Evolutionary conservation across 2,888 invertebrate genomes (phyloP).

Genomic region (Cephonodes hylas): DNA sequence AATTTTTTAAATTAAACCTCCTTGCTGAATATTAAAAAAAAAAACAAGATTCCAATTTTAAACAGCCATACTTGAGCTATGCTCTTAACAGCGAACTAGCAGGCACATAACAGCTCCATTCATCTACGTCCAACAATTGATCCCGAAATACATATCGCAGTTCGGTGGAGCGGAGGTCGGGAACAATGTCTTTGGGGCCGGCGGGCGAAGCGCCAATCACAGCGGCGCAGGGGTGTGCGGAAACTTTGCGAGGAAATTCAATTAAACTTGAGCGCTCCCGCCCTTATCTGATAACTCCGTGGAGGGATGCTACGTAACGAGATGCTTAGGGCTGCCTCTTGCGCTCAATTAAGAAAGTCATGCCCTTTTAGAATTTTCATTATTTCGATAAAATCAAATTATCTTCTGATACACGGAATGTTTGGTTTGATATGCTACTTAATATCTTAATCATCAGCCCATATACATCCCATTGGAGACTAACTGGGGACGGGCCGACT

Average conservation of each 20-base stretch:
- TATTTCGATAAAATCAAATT: too few relatives aligned
- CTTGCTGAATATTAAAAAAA: too few relatives aligned
- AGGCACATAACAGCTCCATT: constrained; percentile 26
- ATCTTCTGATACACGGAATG: too few relatives aligned
- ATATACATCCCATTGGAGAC: too few relatives aligned
- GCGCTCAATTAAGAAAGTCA: not conserved
- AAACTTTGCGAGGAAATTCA: constrained; percentile 77
- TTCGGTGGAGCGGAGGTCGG: constrained; percentile 37
- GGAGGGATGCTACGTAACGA: constrained; percentile 73
- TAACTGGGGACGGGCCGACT: too few relatives aligned
- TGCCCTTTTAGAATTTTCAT: too few relatives aligned
- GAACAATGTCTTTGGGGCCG: constrained; percentile 71
- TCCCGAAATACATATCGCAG: constrained; percentile 31
- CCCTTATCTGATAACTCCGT: constrained; percentile 77
- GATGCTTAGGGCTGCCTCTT: constrained; percentile 54
- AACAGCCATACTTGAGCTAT: too few relatives aligned
- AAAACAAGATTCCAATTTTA: too few relatives aligned
- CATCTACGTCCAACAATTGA: constrained; percentile 31
- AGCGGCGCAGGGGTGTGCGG: constrained; percentile 61
- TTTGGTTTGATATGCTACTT: too few relatives aligned
- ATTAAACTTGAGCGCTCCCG: constrained; percentile 78
- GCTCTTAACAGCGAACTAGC: too few relatives aligned
- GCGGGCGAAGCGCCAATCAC: constrained; percentile 67
- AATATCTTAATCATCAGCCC: too few relatives aligned
- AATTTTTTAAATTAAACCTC: too few relatives aligned